A percentile compares a stretch with the other conserved stretches of the same genome.
Conservation (phyloP, 1,140 invertebrate species). For the Luehdorfia chinensis region DNA sequence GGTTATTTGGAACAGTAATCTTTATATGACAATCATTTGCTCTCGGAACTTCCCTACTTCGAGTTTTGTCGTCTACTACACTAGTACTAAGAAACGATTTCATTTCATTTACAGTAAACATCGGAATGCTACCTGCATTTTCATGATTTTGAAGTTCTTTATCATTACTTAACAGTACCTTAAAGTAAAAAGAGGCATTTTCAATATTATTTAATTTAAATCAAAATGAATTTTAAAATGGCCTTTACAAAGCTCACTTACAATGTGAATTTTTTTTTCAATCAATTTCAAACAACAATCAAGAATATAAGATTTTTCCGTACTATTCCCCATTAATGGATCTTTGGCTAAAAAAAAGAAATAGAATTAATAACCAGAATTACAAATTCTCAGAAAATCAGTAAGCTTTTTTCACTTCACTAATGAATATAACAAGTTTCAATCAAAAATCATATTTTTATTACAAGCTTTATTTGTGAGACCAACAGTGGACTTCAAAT, state of each 20-base stretch:
- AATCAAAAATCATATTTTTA: too few relatives aligned
- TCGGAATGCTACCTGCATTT: conserved; percentile 20
- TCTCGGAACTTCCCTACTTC: too few relatives aligned
- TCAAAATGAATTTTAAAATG: conserved; percentile 1
- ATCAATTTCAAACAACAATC: conserved; percentile 27
- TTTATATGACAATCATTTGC: too few relatives aligned
- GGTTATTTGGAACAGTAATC: too few relatives aligned
- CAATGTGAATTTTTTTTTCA: conserved; percentile 31
- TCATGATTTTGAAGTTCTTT: conserved; percentile 27
- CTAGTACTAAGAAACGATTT: conserved; percentile 30
- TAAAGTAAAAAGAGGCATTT: conserved; percentile 17
- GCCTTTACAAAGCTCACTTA: conserved; percentile 22
- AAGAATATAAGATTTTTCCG: conserved; percentile 14
- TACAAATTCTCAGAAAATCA: too few relatives aligned
- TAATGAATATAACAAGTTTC: too few relatives aligned
- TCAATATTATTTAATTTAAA: conserved; percentile 8
- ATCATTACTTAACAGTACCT: conserved; percentile 41
- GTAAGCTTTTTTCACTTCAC: too few relatives aligned
- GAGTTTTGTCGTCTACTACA: too few relatives aligned
- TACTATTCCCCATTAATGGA: conserved; percentile 4
- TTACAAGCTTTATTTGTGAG: too few relatives aligned
- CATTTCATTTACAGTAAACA: conserved; percentile 36
- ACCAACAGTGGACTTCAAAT: too few relatives aligned
- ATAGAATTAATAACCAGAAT: too few relatives aligned
- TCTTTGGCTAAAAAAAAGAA: neutral